Conservation (phyloP, 2,797 vertebrate genomes). For the Vireo griseus region DNA sequence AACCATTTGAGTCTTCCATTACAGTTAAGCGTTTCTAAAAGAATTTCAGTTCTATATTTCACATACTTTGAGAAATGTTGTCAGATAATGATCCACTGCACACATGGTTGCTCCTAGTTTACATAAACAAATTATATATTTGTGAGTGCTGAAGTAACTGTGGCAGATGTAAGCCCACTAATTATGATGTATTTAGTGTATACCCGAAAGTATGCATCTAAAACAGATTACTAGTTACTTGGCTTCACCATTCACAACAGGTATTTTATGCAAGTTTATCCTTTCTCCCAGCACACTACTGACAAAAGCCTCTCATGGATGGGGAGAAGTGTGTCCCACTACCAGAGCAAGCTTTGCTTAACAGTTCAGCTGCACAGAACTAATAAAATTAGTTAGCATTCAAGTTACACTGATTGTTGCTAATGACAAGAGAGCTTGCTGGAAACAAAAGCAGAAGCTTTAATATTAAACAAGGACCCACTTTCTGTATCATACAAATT, state of each 20-base stretch:
- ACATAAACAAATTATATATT: slow-evolving; percentile 55
- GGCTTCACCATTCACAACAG: slow-evolving; percentile 36
- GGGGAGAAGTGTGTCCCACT: background rate
- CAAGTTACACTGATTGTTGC: slow-evolving; percentile 23
- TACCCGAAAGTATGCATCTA: slow-evolving; percentile 35
- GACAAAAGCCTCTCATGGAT: background rate
- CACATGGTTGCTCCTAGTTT: slow-evolving; percentile 41
- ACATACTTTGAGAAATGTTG: slow-evolving; percentile 21
- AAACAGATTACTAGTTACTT: slow-evolving; percentile 52
- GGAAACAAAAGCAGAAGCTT: slow-evolving; percentile 1
- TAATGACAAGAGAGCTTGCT: background rate
- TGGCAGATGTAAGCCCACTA: slow-evolving; percentile 41
- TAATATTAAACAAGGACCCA: background rate
- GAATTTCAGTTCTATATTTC: slow-evolving; percentile 24
- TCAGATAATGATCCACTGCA: slow-evolving; percentile 48
- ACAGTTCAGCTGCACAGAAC: slow-evolving; percentile 50
- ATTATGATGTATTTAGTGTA: slow-evolving; percentile 29
- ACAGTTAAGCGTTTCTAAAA: slow-evolving; percentile 1
- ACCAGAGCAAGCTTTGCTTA: slow-evolving; percentile 19
- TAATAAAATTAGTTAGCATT: slow-evolving; percentile 42
- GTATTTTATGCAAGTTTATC: background rate
- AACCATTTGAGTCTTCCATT: slow-evolving; percentile 25
- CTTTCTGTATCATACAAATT: background rate
- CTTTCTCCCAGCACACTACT: background rate
- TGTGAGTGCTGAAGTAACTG: slow-evolving; percentile 10